phyloP scores from a whole-genome alignment of 2,888 invertebrate genomes.

The Drosophila antonietae region DNA sequence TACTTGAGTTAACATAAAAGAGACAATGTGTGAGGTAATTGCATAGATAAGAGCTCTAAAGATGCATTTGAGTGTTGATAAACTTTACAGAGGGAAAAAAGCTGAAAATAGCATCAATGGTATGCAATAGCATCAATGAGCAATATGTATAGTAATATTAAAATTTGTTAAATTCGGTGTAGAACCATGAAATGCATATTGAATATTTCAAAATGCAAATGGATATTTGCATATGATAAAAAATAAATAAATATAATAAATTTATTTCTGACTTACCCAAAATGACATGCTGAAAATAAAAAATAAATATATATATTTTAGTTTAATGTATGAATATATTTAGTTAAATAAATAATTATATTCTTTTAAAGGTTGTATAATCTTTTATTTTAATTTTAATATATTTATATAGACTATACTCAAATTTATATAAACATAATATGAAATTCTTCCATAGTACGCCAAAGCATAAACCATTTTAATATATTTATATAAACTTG shows the following conservation, averaged over 20 bases:
- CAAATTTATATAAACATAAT: background rate
- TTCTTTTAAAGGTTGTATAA: too few relatives aligned
- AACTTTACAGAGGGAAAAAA: background rate
- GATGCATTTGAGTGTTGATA: background rate
- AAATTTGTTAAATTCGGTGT: background rate
- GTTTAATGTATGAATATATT: too few relatives aligned
- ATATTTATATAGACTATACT: background rate
- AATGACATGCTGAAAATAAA: background rate
- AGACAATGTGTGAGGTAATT: background rate
- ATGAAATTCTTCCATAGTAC: slow-evolving; percentile 12
- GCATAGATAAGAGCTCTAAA: background rate
- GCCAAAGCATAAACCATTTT: slow-evolving; percentile 19
- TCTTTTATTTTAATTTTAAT: too few relatives aligned
- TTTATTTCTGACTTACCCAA: background rate
- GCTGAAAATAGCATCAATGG: too few relatives aligned
- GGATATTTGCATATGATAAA: background rate
- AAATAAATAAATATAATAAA: background rate
- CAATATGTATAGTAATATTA: background rate
- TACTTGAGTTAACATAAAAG: background rate
- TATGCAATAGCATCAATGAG: background rate
- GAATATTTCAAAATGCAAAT: too few relatives aligned
- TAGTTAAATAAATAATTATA: too few relatives aligned
- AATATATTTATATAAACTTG: too few relatives aligned
- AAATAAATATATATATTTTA: background rate
- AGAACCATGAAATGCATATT: background rate